Base-by-base conservation (phyloP, 2,888 invertebrate species). In the Entomobrya proxima region DNA sequence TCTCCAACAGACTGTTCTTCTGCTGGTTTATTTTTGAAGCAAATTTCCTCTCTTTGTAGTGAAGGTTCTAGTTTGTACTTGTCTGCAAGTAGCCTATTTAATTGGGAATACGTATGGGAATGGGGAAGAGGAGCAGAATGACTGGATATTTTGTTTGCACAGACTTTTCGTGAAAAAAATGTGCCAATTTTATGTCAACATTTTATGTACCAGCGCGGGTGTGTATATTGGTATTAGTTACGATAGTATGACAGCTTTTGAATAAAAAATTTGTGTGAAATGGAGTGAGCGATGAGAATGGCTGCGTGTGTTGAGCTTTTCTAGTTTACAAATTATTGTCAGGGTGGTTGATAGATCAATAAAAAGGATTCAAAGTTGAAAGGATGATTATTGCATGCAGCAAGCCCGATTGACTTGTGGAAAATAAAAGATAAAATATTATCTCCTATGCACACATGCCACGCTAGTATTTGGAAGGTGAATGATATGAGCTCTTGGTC, bases 131-230 rank as follows among this genome's bases (percentile, higher is more conserved):
- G n/a, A 67, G 40, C 40, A 67, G 67, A 67, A 67, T 64, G 37
- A 15, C 64, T 64, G 52, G 67, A 18, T 52, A 83, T 69, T 67
- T 40, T 83, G 77, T 83, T 83, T 83, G 77, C 83, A 77, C 75
- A 83, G 69, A 67, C 61, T 32, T 64, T 50, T 58, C 13, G 61
- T n/a, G 50, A 58, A 37, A 78, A 84, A 84, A 69, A 77, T 84
- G 77, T 77, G 84, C 77, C 78, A 84, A 72, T 84, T 72, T 69
- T 77, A 67, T 67, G 69, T 76, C 83, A 83, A 83, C 83, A 67
- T 40, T 67, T n/a, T 40, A 67, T 67, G 18, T 40, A 40, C 40
- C 15, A 67, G 40, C 37, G 32, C 32, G n/a, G 5, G 32, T 61
- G 13, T 58, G n/a, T 58, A 58, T 67, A 13, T 67, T 37, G 27